Evolutionary conservation across 2,113 vertebrate genomes (phyloP).

Genomic region (Prochilodus magdalenae): DNA sequence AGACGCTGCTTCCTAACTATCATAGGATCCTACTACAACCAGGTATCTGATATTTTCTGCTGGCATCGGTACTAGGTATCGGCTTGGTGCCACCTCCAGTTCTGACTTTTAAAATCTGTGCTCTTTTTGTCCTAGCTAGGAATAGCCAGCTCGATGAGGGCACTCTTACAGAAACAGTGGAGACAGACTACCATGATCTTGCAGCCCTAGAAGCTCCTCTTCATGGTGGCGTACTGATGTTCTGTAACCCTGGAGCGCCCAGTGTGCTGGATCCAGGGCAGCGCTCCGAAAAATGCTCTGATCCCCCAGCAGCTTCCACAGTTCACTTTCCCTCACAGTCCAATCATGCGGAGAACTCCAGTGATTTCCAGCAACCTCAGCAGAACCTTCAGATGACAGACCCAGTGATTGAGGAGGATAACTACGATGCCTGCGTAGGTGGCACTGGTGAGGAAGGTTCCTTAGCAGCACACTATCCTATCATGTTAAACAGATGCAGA

Average conservation of each 20-base stretch:
- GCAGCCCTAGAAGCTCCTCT: slow-evolving; percentile 19
- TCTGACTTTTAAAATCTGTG: not conserved
- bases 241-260: slow-evolving; percentile 68
- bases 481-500: not conserved
- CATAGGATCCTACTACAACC: too few relatives aligned
- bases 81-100: not conserved
- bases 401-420: not conserved
- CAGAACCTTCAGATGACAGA: not conserved
- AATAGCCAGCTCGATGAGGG: slow-evolving; percentile 25
- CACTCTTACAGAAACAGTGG: slow-evolving; percentile 10
- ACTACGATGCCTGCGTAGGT: not conserved
- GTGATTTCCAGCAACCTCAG: not conserved
- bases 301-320: not conserved
- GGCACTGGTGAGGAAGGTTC: slow-evolving; percentile 52
- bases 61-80: too few relatives aligned
- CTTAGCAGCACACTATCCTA: not conserved
- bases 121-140: slow-evolving; percentile 49
- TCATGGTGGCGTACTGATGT: slow-evolving; percentile 57
- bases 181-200: not conserved
- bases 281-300: not conserved
- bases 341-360: not conserved
- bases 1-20: too few relatives aligned
- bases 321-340: not conserved
- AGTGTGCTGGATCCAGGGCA: slow-evolving; percentile 48
- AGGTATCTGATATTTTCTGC: too few relatives aligned